Percentiles rank a stretch among this genome's conserved stretches.
phyloP scores from a whole-genome alignment of 2,797 vertebrate genomes.

The Coregonus suidteri region DNA sequence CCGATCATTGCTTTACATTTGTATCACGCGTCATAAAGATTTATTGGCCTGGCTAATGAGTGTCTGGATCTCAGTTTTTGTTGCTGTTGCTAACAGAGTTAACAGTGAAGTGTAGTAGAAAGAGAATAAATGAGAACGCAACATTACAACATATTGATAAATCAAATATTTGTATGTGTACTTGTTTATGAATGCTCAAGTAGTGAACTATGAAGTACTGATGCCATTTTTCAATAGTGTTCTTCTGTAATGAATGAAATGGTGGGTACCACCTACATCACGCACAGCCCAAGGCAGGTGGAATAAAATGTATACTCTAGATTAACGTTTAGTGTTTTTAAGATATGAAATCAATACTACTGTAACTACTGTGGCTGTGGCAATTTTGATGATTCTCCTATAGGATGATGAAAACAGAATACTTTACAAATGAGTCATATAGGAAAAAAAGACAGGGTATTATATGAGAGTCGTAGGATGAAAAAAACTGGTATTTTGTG shows the following conservation, averaged over 20 bases:
- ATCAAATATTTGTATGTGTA: too few relatives aligned
- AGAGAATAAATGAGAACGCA: conserved; percentile 10
- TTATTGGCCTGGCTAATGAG: conserved; percentile 51
- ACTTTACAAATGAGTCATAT: too few relatives aligned
- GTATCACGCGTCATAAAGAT: conserved; percentile 42
- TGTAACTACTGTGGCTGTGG: conserved; percentile 3
- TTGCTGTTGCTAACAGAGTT: conserved; percentile 29
- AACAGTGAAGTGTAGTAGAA: neutral
- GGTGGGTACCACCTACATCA: neutral
- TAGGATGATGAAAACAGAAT: too few relatives aligned
- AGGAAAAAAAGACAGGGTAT: too few relatives aligned
- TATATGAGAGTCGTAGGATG: too few relatives aligned
- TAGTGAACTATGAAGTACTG: neutral
- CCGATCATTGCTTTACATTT: conserved; percentile 27
- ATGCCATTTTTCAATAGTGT: neutral
- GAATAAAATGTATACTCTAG: neutral
- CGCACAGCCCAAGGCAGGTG: neutral
- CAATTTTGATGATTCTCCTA: conserved; percentile 21
- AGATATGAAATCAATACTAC: conserved; percentile 14
- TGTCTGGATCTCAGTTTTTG: conserved; percentile 30
- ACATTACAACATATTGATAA: neutral
- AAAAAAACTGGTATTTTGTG: too few relatives aligned
- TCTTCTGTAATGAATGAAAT: neutral
- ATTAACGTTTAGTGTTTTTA: neutral
- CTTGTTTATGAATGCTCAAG: conserved; percentile 6